Base-by-base conservation (phyloP, 37 sponge, comb jelly and placozoan genomes). In the Halichondria panicea region DNA sequence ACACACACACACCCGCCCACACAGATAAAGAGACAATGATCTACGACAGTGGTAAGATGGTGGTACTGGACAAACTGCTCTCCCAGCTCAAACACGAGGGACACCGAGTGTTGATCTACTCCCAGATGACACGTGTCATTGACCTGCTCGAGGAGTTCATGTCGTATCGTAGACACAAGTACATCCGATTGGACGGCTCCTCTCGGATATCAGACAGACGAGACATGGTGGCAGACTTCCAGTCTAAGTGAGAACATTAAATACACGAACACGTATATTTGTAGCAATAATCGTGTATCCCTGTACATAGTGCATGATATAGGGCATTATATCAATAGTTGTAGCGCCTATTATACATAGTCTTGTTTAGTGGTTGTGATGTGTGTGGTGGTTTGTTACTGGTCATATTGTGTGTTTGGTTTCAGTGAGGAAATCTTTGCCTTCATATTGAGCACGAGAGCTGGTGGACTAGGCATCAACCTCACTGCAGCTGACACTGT, bases 141-240 rank as follows among this genome's bases (percentile, higher is more conserved):
- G 97, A 96, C 74, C 68, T 96, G 45, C 74, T 96, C 38, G 97
- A 93, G 81, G 97, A 96, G 70, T 87, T 77, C 84, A 96, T 96
- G 95, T 46, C 60, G 19, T 90, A 83, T 63, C 40, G 94, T 24
- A 59, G 82, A 63, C 76, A 96, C 70, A 80, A 75, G 75, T 96
- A 93, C 71, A 96, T 94, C 45, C 38, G 97, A 7, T 68, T 96
- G 68, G 97, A 96, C 48, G 97, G 97, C 30, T 94, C 95, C 53
- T 96, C 95, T 2, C 52, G 72, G 66, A 96, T 96, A 45, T 90
- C 95, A 12, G 97, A 96, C 28, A 63, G 97, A 28, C 61, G 97
- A n/a, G 97, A 96, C 77, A 96, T 96, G 97, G 97, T 96, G 43
- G 97, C 81, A 36, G 97, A 96, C 71, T 96, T 96, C 70, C 97